Base-by-base conservation (phyloP, 1,140 invertebrate species). In the Popillia japonica region DNA sequence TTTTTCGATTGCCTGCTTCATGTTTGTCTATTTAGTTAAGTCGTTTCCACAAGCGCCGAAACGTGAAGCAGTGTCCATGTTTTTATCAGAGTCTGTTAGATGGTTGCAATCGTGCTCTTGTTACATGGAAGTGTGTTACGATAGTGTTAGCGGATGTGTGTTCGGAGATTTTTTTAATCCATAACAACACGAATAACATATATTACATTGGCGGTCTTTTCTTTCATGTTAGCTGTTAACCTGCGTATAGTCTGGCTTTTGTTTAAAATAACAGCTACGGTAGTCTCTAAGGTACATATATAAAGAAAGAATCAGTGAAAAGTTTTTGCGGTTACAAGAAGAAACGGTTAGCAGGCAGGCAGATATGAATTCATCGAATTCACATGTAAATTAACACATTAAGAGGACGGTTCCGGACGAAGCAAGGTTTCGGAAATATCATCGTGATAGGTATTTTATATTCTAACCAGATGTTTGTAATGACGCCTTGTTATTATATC, bases 311-410 rank as follows among this genome's bases (percentile, higher is more conserved):
- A 55, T 55, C 48, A 55, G 17, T n/a, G 14, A 34, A 68, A 68
- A 34, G 22, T 23, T 68, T 42, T 74, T 74, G 34, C 72, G 72
- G 34, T 17, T 42, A 42, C 72, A 11, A n/a, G 17, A 40, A 8
- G 34, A 74, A 41, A 74, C 14, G 72, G 61, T 68, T 3, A 77
- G 48, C 75, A 76, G 9, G 40, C 23, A n/a, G 22, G 40, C 17
- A 74, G 9, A 41, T 34, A 34, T 34, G 27, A 34, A 34, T 27
- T 41, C 41, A 9, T 42, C 75, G 75, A 78, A 79, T 79, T 42
- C 80, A 41, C 40, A 78, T 77, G 78, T 77, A 80, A 80, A 81
- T 81, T 81, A 81, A 81, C 80, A 81, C 80, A 81, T 81, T 81
- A 81, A 79, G 7, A 20, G 8, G 22, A 68, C 41, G 76, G 55